These are phyloP conservation scores for Orchesella flavescens DNA, from an alignment of 2,888 invertebrate species.

Conservation along the genomic window DNA sequence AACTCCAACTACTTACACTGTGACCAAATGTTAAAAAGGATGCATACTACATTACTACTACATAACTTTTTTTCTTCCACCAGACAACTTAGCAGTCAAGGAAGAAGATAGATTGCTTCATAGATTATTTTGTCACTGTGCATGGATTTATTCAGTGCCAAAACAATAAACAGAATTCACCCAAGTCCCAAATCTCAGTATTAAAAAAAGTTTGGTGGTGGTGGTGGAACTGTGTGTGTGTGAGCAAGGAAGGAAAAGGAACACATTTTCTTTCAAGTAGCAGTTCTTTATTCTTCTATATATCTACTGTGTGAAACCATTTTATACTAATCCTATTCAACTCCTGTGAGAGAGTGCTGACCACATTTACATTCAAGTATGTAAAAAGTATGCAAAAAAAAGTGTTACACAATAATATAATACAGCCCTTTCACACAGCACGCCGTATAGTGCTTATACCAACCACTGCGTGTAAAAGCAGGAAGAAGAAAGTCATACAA, in stretches of 20 bases:
- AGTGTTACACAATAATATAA: neutral
- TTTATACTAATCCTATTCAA: neutral
- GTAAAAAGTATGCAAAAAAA: neutral
- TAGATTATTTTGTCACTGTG: constrained; percentile 66
- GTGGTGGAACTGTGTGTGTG: neutral
- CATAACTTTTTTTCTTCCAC: constrained; percentile 7
- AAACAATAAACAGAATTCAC: constrained; percentile 52
- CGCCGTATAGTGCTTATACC: too few species aligned
- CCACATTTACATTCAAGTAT: too few species aligned
- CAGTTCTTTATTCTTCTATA: neutral
- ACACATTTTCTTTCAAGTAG: too few species aligned
- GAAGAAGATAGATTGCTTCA: constrained; percentile 61
- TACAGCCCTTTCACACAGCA: too few species aligned
- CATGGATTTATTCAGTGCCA: constrained; percentile 64
- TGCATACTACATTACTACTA: neutral
- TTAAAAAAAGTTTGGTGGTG: constrained; percentile 11
- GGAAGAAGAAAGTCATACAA: neutral
- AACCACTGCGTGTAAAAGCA: too few species aligned
- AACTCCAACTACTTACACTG: neutral
- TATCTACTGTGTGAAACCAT: neutral
- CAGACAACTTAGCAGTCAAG: constrained; percentile 45
- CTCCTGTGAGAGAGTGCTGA: too few species aligned
- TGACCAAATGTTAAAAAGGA: constrained; percentile 8
- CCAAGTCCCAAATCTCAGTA: constrained; percentile 38
- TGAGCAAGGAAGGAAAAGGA: neutral